Conservation (phyloP, 2,888 invertebrate genomes). For the Himalopsyche tibetana region DNA sequence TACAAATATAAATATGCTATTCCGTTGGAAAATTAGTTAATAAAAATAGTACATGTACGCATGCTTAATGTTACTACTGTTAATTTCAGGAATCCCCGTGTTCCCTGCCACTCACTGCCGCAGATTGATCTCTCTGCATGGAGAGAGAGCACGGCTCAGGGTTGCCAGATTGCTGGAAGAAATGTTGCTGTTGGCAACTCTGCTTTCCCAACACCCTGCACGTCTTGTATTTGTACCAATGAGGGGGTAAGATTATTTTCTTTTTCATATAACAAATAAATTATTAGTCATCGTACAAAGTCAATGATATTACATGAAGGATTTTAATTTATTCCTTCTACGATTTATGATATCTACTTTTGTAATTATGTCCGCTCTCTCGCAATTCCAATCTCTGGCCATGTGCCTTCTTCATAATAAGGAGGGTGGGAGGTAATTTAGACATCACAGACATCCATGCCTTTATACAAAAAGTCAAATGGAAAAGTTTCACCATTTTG, state of each 20-base stretch:
- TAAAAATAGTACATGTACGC: too few relatives aligned
- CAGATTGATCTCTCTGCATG: conserved; percentile 88
- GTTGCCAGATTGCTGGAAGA: conserved; percentile 88
- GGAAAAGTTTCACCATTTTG: too few relatives aligned
- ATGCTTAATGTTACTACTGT: conserved; percentile 32
- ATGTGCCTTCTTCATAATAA: too few relatives aligned
- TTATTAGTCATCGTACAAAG: too few relatives aligned
- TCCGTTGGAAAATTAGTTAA: too few relatives aligned
- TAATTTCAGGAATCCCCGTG: conserved; percentile 84
- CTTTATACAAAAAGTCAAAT: neutral
- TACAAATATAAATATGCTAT: neutral
- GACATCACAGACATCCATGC: neutral
- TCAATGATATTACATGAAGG: too few relatives aligned
- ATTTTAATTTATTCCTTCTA: too few relatives aligned
- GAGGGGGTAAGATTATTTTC: conserved; percentile 84
- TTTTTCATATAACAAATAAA: too few relatives aligned
- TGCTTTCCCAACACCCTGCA: conserved; percentile 93
- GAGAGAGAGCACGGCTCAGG: conserved; percentile 86
- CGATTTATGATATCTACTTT: too few relatives aligned
- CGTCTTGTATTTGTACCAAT: conserved; percentile 89
- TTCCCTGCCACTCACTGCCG: conserved; percentile 89
- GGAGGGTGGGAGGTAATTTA: too few relatives aligned
- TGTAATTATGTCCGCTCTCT: too few relatives aligned
- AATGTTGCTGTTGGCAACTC: conserved; percentile 88
- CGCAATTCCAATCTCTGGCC: too few relatives aligned